A percentile compares a stretch with the other conserved stretches of the same genome.
phyloP scores from a whole-genome alignment of 1,140 invertebrate genomes.

The Pseudomyrmex gracilis region DNA sequence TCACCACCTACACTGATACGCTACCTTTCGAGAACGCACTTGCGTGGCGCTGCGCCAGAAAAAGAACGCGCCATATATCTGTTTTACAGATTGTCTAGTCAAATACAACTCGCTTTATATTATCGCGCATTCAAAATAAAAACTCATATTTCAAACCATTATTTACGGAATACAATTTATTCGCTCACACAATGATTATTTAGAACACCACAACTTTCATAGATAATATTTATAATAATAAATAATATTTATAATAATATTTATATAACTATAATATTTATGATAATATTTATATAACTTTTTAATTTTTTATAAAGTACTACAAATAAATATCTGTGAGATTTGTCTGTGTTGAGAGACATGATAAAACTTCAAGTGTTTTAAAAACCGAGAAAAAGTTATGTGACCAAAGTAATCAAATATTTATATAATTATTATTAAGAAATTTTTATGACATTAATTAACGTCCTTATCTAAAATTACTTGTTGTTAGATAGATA shows the following conservation, averaged over 20 bases:
- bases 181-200: neutral
- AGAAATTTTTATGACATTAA: neutral
- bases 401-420: neutral
- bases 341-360: neutral
- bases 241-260: neutral
- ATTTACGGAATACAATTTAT: neutral
- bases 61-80: conserved; percentile 21
- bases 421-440: conserved; percentile 1
- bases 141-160: neutral
- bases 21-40: conserved; percentile 69
- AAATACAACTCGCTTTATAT: conserved; percentile 10
- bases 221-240: neutral
- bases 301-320: no score
- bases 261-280: no score
- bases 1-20: conserved; percentile 75
- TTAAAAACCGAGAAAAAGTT: no score
- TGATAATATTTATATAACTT: no score
- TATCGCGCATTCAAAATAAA: conserved; percentile 19
- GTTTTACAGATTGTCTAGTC: conserved; percentile 48
- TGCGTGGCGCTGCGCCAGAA: conserved; percentile 44
- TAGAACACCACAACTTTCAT: neutral
- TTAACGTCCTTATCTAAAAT: neutral
- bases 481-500: neutral
- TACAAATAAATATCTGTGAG: no score
- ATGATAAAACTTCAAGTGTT: neutral